Evolutionary conservation across 2,797 vertebrate genomes (phyloP).

Genomic region (Chrosomus eos): DNA sequence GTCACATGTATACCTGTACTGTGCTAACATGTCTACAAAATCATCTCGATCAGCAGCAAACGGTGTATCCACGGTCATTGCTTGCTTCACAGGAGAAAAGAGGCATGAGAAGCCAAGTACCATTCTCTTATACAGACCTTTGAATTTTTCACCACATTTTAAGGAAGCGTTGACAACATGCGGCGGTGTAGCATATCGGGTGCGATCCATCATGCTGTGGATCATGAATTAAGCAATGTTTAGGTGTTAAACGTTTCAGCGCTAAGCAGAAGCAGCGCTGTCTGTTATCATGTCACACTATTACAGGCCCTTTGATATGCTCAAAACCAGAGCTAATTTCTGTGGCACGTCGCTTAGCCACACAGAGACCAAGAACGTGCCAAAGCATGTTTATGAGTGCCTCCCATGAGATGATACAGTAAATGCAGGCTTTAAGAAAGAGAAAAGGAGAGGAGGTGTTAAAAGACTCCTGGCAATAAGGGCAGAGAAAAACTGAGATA

Average conservation of each 20-base stretch:
- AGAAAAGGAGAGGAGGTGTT: conserved; percentile 34
- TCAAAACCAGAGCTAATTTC: conserved; percentile 56
- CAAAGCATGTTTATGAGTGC: conserved; percentile 17
- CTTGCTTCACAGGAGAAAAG: neutral
- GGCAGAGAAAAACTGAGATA: conserved; percentile 25
- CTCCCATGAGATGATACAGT: conserved; percentile 21
- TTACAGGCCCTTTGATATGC: conserved; percentile 49
- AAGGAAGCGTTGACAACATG: conserved; percentile 26
- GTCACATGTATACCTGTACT: neutral
- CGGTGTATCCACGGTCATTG: neutral
- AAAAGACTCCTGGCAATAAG: conserved; percentile 16
- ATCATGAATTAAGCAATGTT: conserved; percentile 47
- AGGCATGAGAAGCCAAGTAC: conserved; percentile 12
- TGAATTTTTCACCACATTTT: conserved; percentile 32
- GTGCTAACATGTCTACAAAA: neutral
- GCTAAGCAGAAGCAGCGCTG: conserved; percentile 43
- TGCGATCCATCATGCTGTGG: conserved; percentile 38
- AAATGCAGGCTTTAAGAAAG: conserved; percentile 38
- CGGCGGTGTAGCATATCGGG: conserved; percentile 18
- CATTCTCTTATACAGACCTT: neutral
- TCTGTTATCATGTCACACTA: conserved; percentile 50
- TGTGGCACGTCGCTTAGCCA: conserved; percentile 45
- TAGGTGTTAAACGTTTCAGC: conserved; percentile 39
- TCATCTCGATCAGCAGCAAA: neutral
- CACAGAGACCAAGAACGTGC: conserved; percentile 40